Evolutionary conservation across 2,797 vertebrate species (phyloP).

Genomic region (Lepus townsendii): DNA sequence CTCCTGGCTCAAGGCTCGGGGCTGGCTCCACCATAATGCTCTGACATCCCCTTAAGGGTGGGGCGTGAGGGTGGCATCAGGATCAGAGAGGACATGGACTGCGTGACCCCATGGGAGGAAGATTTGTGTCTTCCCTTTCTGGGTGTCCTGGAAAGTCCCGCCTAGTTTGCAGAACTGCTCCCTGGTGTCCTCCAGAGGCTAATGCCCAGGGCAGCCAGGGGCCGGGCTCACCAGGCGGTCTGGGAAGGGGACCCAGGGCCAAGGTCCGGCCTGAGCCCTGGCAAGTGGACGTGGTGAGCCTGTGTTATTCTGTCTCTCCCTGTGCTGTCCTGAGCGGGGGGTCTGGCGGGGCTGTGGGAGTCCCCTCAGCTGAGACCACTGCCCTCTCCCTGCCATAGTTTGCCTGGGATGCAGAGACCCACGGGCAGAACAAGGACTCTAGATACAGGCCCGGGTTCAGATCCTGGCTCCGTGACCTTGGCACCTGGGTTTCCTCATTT

Average conservation of each 20-base stretch:
- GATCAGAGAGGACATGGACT: neutral
- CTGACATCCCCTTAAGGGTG: neutral
- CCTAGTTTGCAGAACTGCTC: conserved; percentile 48
- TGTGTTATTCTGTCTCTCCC: neutral
- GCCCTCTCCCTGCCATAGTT: neutral
- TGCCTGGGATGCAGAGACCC: neutral
- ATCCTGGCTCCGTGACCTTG: neutral
- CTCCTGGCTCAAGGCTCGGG: neutral
- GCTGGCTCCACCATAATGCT: neutral
- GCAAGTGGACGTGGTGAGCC: neutral
- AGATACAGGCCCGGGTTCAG: neutral
- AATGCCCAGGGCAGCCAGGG: conserved; percentile 18
- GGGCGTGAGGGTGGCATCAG: neutral
- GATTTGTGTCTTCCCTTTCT: neutral
- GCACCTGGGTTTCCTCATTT: neutral
- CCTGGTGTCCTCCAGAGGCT: conserved; percentile 3
- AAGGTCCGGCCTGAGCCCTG: neutral
- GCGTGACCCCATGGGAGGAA: neutral
- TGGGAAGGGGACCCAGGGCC: neutral
- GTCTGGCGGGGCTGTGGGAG: neutral
- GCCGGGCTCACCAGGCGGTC: neutral
- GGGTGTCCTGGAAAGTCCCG: conserved; percentile 71
- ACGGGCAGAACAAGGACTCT: no score
- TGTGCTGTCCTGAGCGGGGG: neutral
- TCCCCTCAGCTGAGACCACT: neutral